A percentile compares a stretch with the other conserved stretches of the same genome.
These are phyloP conservation scores for Ophiothrix spiculata DNA, from an alignment of 35 echinoderm and acorn worm genomes.

Conservation along the genomic window DNA sequence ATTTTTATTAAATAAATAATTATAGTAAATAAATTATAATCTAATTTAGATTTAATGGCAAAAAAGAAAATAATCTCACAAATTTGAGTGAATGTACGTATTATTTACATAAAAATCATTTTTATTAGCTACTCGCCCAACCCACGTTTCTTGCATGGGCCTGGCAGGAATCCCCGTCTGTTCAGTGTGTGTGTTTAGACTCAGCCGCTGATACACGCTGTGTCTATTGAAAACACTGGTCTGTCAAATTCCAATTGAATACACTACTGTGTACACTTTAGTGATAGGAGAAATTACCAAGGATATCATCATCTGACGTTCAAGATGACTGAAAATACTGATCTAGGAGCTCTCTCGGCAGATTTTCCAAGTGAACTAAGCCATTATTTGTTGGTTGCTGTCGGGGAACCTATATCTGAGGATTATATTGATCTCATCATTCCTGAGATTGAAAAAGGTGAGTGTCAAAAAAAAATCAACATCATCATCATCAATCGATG, in stretches of 20 bases:
- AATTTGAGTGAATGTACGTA: too few relatives aligned
- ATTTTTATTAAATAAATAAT: not conserved
- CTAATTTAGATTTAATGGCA: too few relatives aligned
- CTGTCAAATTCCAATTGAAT: not conserved
- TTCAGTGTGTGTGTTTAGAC: not conserved
- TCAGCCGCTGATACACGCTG: not conserved
- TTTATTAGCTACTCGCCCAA: not conserved
- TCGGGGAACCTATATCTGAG: not conserved
- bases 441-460: slow-evolving; percentile 4
- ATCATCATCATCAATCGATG: not conserved
- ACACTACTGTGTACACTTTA: not conserved
- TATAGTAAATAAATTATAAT: not conserved
- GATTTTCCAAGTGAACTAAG: not conserved
- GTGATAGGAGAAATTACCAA: not conserved
- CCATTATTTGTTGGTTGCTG: not conserved
- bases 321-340: not conserved
- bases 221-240: not conserved
- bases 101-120: too few relatives aligned
- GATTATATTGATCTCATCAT: not conserved
- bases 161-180: not conserved
- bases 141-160: slow-evolving; percentile 3
- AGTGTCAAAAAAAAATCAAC: not conserved
- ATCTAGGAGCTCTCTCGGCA: not conserved
- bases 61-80: too few relatives aligned
- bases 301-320: not conserved